Conservation (phyloP, 2,113 vertebrate species). For the Megatriorchis doriae region DNA sequence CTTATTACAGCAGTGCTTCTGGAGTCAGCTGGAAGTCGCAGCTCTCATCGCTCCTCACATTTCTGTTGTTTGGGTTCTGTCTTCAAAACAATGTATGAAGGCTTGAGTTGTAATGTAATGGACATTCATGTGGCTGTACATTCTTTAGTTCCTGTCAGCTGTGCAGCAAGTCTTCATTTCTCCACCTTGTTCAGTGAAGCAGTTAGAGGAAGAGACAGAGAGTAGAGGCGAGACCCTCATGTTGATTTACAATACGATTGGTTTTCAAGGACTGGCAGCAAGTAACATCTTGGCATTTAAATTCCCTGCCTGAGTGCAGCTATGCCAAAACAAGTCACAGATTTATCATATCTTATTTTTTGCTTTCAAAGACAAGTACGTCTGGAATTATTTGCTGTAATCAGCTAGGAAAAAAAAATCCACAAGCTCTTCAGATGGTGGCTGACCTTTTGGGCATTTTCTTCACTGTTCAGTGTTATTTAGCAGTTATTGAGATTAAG, state of each 20-base stretch:
- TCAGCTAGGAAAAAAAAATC: neutral
- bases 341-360: neutral
- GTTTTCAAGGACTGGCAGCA: neutral
- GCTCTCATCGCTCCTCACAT: neutral
- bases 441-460: neutral
- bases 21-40: neutral
- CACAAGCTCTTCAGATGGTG: neutral
- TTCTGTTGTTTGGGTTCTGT: neutral
- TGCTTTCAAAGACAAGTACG: neutral
- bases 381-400: neutral
- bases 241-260: neutral
- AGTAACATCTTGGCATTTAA: neutral
- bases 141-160: neutral
- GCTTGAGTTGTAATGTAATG: neutral
- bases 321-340: neutral
- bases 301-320: neutral
- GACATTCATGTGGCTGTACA: neutral
- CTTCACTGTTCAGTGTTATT: neutral
- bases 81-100: neutral
- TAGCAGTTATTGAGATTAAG: neutral
- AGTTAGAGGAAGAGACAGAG: neutral
- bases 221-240: neutral
- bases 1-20: neutral
- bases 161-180: neutral
- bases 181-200: neutral